Evolutionary conservation across 2,888 invertebrate genomes (phyloP), one percentile per base, ranked within the genome.

Genomic region (Empis stercorea): DNA sequence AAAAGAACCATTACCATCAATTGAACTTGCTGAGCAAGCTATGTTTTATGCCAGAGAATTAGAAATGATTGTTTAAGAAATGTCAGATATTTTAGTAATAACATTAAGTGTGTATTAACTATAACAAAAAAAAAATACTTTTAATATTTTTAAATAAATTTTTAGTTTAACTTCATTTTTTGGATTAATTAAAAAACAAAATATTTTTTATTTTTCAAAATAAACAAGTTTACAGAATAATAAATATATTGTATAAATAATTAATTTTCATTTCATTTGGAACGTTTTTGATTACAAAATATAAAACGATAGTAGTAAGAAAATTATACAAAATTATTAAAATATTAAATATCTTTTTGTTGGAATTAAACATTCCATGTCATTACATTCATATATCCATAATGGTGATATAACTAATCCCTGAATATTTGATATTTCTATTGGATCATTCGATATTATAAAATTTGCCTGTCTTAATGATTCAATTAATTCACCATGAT

Each of bases 11-110:
- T 79, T 99, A 56, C 95, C 96, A 0, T 92, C 96, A 9, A 75
- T 80, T 30, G 87, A 94, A 61, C 74, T 99, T 30, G 94, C 95
- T 0, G 84, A 88, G 61, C 92, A 96, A 68, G 88, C 92, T 15
- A 87, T 99, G 57, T 92, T 91, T 64, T 99, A 99, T 70, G 99
- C 97, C 4, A 81, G 87, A 62, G 96, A 99, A 74, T 77, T 99
- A 56, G 97, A 99, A 73, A 97, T 95, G 94, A 99, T 99, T 74
- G 96, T 99, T 51, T 97, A 84, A 78, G 42, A 14, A 15, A 36
- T 14, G 14, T 34, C 4, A 17, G 40, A 6, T 7, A 10, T 15
- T 37, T 37, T 20, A 20, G 20, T 5, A 5, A 20, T 20, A 20
- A 20, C 20, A 20, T 4, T 20, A 20, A 20, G 3, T 20, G 5